Conservation (phyloP, 1,140 invertebrate species). For the Eulimnadia texana region DNA sequence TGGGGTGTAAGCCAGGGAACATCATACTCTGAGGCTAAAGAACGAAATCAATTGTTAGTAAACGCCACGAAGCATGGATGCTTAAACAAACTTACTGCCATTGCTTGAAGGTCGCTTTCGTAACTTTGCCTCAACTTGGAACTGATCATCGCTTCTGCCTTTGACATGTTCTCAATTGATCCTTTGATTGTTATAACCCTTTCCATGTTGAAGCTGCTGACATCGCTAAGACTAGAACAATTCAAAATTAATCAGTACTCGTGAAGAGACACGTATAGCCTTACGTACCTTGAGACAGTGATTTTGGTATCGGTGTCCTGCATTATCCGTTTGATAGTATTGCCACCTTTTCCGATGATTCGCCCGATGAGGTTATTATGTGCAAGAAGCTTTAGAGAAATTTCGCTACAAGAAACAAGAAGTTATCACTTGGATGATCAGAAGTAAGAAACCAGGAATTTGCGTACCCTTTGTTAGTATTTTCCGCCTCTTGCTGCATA, state of each 20-base stretch:
- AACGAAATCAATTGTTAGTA: too few species aligned
- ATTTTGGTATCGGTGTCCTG: slow-evolving; percentile 95
- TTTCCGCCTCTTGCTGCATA: slow-evolving; percentile 92
- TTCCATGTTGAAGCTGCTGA: slow-evolving; percentile 85
- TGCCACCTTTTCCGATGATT: slow-evolving; percentile 92
- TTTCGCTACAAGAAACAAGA: slow-evolving; percentile 48
- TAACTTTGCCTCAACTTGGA: slow-evolving; percentile 89
- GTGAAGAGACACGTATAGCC: neutral
- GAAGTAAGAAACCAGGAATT: neutral
- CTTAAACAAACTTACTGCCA: slow-evolving; percentile 35
- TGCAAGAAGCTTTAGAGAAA: slow-evolving; percentile 84
- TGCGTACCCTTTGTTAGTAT: slow-evolving; percentile 84
- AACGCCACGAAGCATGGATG: slow-evolving; percentile 5
- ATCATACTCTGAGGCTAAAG: slow-evolving; percentile 75
- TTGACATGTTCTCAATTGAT: slow-evolving; percentile 74
- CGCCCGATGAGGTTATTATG: slow-evolving; percentile 94
- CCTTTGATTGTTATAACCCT: slow-evolving; percentile 93
- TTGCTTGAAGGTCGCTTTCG: slow-evolving; percentile 77
- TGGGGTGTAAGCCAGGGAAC: slow-evolving; percentile 84
- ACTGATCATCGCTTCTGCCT: slow-evolving; percentile 85
- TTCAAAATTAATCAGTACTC: slow-evolving; percentile 15
- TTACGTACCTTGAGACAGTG: slow-evolving; percentile 60
- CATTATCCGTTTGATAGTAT: slow-evolving; percentile 96
- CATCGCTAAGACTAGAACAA: slow-evolving; percentile 65
- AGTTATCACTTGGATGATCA: neutral